phyloP scores from a whole-genome alignment of 2,113 vertebrate species.

The Gopherus evgoodei region DNA sequence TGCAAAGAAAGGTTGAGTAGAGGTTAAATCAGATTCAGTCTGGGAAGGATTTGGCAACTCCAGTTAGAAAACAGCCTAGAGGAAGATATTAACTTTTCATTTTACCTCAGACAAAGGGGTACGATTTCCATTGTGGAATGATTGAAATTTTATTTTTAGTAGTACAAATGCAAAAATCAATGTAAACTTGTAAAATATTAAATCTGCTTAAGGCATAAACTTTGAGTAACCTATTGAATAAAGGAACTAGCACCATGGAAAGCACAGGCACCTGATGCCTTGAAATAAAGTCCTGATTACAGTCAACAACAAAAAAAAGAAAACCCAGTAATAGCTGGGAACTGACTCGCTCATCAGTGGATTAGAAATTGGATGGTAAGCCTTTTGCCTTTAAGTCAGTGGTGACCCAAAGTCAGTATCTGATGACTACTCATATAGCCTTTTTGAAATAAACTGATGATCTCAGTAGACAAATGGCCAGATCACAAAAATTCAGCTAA shows the following conservation, averaged over 20 bases:
- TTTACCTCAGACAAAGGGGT: not conserved
- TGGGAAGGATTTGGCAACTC: conserved; percentile 1
- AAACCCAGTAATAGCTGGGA: not conserved
- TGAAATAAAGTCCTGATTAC: not conserved
- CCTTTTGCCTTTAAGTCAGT: conserved; percentile 13
- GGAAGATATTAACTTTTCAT: conserved; percentile 4
- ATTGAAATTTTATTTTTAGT: not conserved
- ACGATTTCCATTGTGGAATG: not conserved
- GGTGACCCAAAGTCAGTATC: conserved; percentile 13
- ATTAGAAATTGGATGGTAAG: not conserved
- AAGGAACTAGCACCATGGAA: not conserved
- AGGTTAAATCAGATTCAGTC: conserved; percentile 25
- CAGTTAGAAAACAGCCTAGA: not conserved
- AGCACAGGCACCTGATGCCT: not conserved
- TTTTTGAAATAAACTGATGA: not conserved
- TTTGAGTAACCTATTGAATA: not conserved
- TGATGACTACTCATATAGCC: not conserved
- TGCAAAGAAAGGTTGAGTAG: not conserved
- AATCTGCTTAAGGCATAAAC: not conserved
- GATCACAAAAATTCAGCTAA: not conserved
- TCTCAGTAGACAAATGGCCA: rapidly evolving
- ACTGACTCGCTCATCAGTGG: not conserved
- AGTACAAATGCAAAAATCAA: not conserved
- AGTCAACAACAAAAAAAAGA: not conserved
- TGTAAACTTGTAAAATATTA: not conserved